Percentiles rank a stretch among this genome's conserved stretches.
These are phyloP conservation scores for Drosophila emarginata DNA, from an alignment of 2,888 invertebrate species.

Conservation along the genomic window DNA sequence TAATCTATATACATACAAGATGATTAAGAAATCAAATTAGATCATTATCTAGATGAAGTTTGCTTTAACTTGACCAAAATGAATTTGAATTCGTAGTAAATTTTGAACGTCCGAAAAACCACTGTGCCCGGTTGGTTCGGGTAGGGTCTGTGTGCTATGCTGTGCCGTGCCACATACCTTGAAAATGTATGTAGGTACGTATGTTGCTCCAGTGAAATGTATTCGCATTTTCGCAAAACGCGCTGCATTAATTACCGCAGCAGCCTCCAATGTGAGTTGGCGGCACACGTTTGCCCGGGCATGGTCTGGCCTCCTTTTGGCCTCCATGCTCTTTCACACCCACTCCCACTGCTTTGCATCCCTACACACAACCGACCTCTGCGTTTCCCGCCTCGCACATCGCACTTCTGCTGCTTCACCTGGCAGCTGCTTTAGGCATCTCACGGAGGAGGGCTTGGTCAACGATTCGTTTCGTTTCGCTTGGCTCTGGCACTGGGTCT, in stretches of 20 bases:
- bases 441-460: conserved; percentile 55
- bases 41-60: not conserved
- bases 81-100: not conserved
- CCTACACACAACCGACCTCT: not conserved
- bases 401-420: conserved; percentile 7
- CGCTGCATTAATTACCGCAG: conserved; percentile 78
- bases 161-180: conserved; percentile 34
- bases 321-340: not conserved
- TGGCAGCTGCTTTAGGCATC: conserved; percentile 66
- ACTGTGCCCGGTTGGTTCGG: not conserved
- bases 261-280: conserved; percentile 49
- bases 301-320: conserved; percentile 8
- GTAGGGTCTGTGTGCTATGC: conserved; percentile 12
- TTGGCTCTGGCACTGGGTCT: conserved; percentile 9
- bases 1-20: too few species aligned
- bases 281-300: conserved; percentile 40
- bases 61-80: not conserved
- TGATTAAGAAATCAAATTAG: too few species aligned
- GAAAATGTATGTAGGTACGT: conserved; percentile 36
- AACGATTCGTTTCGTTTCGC: conserved; percentile 59
- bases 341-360: not conserved
- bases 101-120: not conserved
- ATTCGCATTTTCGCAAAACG: conserved; percentile 78
- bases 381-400: not conserved
- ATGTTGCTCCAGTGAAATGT: conserved; percentile 60